These are phyloP conservation scores for Aphelinus certus DNA, from an alignment of 1,140 invertebrate genomes.

Conservation along the genomic window DNA sequence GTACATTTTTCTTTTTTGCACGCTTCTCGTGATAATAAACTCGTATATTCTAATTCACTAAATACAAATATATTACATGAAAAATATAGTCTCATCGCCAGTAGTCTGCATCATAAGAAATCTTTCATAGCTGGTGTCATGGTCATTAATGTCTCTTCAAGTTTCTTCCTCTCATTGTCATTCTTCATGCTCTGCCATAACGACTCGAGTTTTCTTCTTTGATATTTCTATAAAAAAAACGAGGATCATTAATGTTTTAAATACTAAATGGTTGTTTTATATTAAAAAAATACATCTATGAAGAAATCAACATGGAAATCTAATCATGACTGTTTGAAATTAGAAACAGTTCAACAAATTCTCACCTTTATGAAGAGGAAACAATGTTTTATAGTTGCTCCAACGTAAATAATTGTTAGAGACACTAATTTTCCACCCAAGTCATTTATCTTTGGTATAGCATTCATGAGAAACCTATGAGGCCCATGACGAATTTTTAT, in stretches of 20 bases:
- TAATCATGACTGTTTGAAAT: no score
- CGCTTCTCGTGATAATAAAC: no score
- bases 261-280: no score
- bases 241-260: neutral
- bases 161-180: conserved; percentile 57
- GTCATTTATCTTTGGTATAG: conserved; percentile 73
- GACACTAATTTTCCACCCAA: conserved; percentile 70
- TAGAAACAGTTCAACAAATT: no score
- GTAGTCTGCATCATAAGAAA: conserved; percentile 44
- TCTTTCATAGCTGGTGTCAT: conserved; percentile 58
- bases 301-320: no score
- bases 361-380: conserved; percentile 74
- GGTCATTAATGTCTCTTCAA: conserved; percentile 59
- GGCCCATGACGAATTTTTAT: conserved; percentile 77
- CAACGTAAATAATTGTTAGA: conserved; percentile 75
- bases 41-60: no score
- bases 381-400: conserved; percentile 82
- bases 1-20: no score
- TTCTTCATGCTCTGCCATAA: conserved; percentile 68
- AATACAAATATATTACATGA: no score
- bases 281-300: neutral
- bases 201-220: conserved; percentile 68
- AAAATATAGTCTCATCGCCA: no score
- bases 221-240: conserved; percentile 66
- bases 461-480: conserved; percentile 74